phyloP scores from a whole-genome alignment of 1,140 invertebrate species.

The Papilio glaucus region DNA sequence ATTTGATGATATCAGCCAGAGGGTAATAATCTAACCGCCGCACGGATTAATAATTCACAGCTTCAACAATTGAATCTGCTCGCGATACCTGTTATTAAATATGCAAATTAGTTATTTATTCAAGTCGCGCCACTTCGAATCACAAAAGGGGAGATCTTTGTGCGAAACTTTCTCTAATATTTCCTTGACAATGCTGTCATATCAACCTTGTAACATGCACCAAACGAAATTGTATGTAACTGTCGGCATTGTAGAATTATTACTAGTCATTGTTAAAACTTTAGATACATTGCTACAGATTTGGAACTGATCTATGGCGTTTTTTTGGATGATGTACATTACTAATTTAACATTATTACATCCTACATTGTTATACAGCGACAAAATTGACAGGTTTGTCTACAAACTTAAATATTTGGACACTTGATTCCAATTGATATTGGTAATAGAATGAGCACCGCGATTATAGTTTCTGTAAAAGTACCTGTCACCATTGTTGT shows the following conservation, averaged over 20 bases:
- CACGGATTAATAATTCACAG: conserved; percentile 72
- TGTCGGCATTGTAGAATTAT: not conserved
- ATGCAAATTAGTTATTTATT: conserved; percentile 80
- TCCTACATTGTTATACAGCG: too few species aligned
- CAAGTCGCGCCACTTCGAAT: conserved; percentile 59
- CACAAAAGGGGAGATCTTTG: conserved; percentile 63
- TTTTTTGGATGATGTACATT: too few species aligned
- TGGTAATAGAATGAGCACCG: too few species aligned
- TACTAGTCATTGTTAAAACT: not conserved
- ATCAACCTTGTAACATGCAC: conserved; percentile 13
- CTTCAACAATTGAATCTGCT: conserved; percentile 71
- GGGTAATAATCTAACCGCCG: conserved; percentile 68
- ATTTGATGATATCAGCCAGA: conserved; percentile 64
- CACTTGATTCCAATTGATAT: too few species aligned
- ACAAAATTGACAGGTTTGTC: too few species aligned
- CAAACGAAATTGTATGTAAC: not conserved
- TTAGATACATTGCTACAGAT: too few species aligned
- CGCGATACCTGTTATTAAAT: conserved; percentile 76
- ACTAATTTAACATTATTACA: too few species aligned
- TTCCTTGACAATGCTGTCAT: conserved; percentile 35
- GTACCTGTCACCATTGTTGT: too few species aligned
- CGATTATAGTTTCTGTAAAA: too few species aligned
- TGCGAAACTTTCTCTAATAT: conserved; percentile 58
- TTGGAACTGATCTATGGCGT: too few species aligned
- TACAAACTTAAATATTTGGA: too few species aligned